A percentile compares a stretch with the other conserved stretches of the same genome.
Conservation (phyloP, 2,888 invertebrate species). For the Drosophila anomelani region DNA sequence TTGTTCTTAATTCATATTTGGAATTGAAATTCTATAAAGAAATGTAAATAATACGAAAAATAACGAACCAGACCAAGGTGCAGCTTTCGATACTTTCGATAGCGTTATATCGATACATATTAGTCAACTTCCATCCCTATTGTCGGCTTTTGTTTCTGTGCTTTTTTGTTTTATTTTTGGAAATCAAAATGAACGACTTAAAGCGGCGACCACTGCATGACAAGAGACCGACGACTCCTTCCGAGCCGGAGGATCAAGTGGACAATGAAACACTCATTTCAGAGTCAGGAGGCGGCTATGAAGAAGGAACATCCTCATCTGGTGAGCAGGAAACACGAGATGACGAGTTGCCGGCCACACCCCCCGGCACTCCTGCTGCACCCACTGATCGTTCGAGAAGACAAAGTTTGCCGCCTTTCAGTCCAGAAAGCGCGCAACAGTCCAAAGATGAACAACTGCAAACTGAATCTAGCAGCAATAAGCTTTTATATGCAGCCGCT, state of each 20-base stretch:
- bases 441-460: neutral
- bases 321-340: constrained; percentile 7
- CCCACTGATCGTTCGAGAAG: neutral
- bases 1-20: neutral
- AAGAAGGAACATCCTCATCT: constrained; percentile 25
- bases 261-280: neutral
- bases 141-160: neutral
- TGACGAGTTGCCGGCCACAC: neutral
- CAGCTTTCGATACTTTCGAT: neutral
- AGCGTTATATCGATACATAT: neutral
- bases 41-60: neutral
- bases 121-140: neutral
- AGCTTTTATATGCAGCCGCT: neutral
- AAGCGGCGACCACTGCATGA: constrained; percentile 8
- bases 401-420: constrained; percentile 4
- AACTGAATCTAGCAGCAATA: neutral
- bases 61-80: neutral
- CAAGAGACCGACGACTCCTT: neutral
- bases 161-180: neutral
- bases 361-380: neutral
- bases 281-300: neutral
- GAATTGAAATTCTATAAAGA: neutral
- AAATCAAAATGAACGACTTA: constrained; percentile 5
- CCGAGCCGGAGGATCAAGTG: constrained; percentile 5
- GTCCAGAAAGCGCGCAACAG: neutral